Evolutionary conservation across 2,797 vertebrate species (phyloP), one percentile per base, ranked within the genome.

Genomic region (Harpagifer antarcticus): DNA sequence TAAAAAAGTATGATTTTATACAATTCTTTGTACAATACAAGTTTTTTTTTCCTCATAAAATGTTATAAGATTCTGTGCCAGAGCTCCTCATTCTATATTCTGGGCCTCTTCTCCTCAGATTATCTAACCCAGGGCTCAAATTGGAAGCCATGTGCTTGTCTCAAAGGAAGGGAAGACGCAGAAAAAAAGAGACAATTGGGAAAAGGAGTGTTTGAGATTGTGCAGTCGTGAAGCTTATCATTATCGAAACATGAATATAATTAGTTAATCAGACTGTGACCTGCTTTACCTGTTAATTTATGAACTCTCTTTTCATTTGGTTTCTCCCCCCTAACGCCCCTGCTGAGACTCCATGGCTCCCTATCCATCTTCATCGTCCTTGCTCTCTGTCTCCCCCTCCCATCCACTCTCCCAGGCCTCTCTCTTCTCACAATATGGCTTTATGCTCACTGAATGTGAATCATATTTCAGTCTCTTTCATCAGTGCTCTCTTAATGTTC

Each of bases 391-490:
- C 75, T 59, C 33, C 72, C 48, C 83, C 74, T 65, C 61, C 59
- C 61, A 53, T 58, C 50, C 44, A 16, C 66, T 67, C 67, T 52
- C 31, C n/a, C 83, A 37, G 55, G 50, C 59, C 75, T 52, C 68
- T 44, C 72, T 71, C 33, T 27, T 27, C 65, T 78, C 72, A 83
- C 80, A 84, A 82, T 84, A 66, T 57, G 64, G 63, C 54, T 58
- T 67, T 40, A 47, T 79, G 76, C 80, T 69, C 33, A 3, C 72
- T 85, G 88, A 87, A 93, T 92, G 83, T 84, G 90, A 93, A 93
- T 88, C 80, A 77, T 69, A 89, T 94, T 93, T 92, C 93, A 91
- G 72, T 78, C 75, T 88, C 91, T 94, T 93, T 93, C 91, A 93
- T 94, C 92, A 93, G 88, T 40, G 53, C 66, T 72, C 76, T 77